Conservation (phyloP, 2,113 vertebrate species). For the Chlamydotis undulata region DNA sequence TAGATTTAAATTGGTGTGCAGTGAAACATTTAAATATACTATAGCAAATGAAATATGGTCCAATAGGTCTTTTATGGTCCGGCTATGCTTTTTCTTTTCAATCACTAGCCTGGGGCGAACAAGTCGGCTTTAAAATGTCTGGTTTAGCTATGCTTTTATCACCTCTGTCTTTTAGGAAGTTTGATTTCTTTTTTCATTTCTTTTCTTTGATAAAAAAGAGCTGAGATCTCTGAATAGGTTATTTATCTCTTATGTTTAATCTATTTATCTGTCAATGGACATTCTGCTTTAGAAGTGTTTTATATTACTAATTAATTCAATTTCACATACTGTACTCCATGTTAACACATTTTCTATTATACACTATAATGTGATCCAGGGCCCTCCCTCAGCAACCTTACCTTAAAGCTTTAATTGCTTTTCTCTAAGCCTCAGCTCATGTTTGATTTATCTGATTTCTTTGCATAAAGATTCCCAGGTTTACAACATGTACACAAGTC, state of each 20-base stretch:
- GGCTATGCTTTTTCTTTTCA: conserved; percentile 59
- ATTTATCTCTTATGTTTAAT: conserved; percentile 59
- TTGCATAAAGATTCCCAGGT: conserved; percentile 80
- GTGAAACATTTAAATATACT: conserved; percentile 66
- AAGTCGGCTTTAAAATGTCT: conserved; percentile 53
- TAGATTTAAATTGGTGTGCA: conserved; percentile 51
- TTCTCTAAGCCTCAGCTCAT: conserved; percentile 65
- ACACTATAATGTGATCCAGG: conserved; percentile 55
- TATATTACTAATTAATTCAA: conserved; percentile 81
- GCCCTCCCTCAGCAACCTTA: conserved; percentile 65
- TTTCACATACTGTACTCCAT: conserved; percentile 63
- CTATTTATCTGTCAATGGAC: conserved; percentile 70
- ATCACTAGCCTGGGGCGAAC: conserved; percentile 56
- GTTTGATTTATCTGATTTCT: conserved; percentile 82
- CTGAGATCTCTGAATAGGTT: conserved; percentile 51
- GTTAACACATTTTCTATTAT: conserved; percentile 76
- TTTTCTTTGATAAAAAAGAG: conserved; percentile 53
- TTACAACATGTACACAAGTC: conserved; percentile 84
- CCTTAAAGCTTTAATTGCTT: conserved; percentile 76
- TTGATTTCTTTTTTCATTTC: conserved; percentile 35
- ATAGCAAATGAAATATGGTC: conserved; percentile 67
- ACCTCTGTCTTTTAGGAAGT: conserved; percentile 65
- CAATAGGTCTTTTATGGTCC: conserved; percentile 65
- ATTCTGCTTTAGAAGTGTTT: conserved; percentile 69
- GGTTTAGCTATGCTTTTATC: conserved; percentile 61